These are phyloP conservation scores for Mungos mungo DNA, from an alignment of 2,113 vertebrate species.

Conservation along the genomic window DNA sequence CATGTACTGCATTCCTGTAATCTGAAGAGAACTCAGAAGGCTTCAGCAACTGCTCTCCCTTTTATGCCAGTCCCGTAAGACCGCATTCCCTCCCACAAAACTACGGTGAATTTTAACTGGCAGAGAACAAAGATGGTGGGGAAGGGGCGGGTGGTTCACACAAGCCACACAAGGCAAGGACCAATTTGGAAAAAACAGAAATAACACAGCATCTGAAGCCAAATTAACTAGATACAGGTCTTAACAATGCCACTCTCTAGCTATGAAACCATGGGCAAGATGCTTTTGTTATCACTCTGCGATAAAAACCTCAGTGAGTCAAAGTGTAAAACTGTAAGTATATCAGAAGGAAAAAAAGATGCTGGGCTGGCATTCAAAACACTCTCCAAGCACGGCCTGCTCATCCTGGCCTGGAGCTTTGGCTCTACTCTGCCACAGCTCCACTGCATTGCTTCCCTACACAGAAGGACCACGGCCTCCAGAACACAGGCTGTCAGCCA, in stretches of 20 bases:
- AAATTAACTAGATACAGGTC: background rate
- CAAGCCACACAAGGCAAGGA: background rate
- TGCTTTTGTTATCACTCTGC: background rate
- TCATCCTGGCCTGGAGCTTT: background rate
- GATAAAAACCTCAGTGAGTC: background rate
- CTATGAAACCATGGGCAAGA: background rate
- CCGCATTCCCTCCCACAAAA: background rate
- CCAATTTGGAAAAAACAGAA: constrained; percentile 23
- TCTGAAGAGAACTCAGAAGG: background rate
- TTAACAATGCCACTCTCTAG: background rate
- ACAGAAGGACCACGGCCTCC: background rate
- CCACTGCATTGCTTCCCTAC: background rate
- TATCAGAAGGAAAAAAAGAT: background rate
- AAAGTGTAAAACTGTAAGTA: background rate
- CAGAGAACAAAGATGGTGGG: background rate
- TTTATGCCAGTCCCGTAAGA: background rate
- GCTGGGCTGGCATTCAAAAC: background rate
- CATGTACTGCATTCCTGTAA: background rate
- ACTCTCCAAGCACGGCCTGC: background rate
- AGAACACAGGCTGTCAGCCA: background rate
- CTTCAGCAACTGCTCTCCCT: background rate
- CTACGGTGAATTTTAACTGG: constrained; percentile 12
- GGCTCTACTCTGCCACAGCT: background rate
- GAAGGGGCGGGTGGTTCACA: background rate
- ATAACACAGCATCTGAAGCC: background rate